Percentiles rank a stretch among this genome's conserved stretches.
Evolutionary conservation across 2,888 invertebrate species (phyloP).

Genomic region (Geophilus truncorum): DNA sequence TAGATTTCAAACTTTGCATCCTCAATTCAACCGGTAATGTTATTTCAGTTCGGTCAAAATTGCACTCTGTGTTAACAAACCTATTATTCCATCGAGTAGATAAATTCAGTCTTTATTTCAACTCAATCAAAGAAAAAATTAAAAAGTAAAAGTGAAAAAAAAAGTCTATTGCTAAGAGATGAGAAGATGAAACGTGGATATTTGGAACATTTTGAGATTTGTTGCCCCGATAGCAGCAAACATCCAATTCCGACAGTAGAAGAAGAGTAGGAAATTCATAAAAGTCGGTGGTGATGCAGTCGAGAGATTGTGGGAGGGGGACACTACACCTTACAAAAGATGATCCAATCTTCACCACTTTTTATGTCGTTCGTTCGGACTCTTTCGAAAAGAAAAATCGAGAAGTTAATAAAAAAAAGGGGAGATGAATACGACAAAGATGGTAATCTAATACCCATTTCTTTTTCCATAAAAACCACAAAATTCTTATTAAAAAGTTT

Average conservation of each 20-base stretch:
- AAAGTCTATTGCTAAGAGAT: neutral
- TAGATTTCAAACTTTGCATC: too few relatives aligned
- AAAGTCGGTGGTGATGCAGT: constrained; percentile 16
- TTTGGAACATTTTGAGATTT: constrained; percentile 12
- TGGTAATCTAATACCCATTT: constrained; percentile 12
- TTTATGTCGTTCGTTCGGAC: constrained; percentile 20
- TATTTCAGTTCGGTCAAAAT: too few relatives aligned
- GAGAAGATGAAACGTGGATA: neutral
- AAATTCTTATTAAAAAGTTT: neutral
- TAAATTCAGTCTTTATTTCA: too few relatives aligned
- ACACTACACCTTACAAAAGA: constrained; percentile 20
- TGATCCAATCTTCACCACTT: constrained; percentile 10
- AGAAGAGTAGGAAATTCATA: neutral
- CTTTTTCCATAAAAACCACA: neutral
- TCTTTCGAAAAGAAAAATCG: neutral
- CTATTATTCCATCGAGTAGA: too few relatives aligned
- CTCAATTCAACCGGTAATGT: too few relatives aligned
- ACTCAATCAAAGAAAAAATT: neutral
- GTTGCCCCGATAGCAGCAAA: constrained; percentile 10
- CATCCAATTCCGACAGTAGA: neutral
- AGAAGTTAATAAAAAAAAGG: neutral
- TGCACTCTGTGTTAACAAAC: too few relatives aligned
- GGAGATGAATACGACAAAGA: constrained; percentile 16
- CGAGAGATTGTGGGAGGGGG: constrained; percentile 5
- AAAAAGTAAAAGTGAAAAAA: neutral